Evolutionary conservation across 1,140 invertebrate genomes (phyloP), one percentile per base, ranked within the genome.

Genomic region (Aphaenogaster rudis): DNA sequence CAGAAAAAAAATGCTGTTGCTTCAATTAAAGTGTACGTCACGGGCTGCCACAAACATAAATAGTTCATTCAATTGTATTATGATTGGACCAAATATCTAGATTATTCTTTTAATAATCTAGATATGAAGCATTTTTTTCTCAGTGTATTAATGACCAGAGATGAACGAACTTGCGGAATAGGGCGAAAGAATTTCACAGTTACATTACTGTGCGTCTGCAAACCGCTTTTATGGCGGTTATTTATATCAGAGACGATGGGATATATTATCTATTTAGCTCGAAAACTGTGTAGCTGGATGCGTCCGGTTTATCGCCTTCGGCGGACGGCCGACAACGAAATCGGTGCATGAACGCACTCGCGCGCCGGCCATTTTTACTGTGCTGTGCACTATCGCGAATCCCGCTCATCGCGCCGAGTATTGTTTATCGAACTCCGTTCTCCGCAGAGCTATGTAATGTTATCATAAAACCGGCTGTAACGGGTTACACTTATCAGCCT

Each of bases 211-310:
- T 8, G 61, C 36, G 63, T 87, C 52, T 39, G n/a, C n/a, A 48
- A 66, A 74, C n/a, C 15, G 36, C 61, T 86, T 67, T 59, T 71
- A 69, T 39, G 36, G 17, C 71, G 72, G 63, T 87, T 89, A 88
- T 89, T 89, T 85, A 79, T 87, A 72, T 74, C 52, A 57, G 28
- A 9, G 36, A 7, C n/a, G 39, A 74, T 64, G 69, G 66, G 5
- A 48, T 17, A 36, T 33, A 67, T 76, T 90, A 89, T 90, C 89
- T 86, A 86, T 88, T 57, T 89, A 87, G 87, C 61, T 88, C 48
- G 67, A 89, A 89, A 89, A 90, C 52, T 87, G 33, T 79, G 84
- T 54, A 87, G 48, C 64, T 28, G 48, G 74, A 79, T 79, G 66
- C 13, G 61, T 39, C 15, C 17, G 48, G 78, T 74, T 90, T 89